A percentile compares a stretch with the other conserved stretches of the same genome.
Conservation (phyloP, 2,888 invertebrate species). For the Nudaria mundana region DNA sequence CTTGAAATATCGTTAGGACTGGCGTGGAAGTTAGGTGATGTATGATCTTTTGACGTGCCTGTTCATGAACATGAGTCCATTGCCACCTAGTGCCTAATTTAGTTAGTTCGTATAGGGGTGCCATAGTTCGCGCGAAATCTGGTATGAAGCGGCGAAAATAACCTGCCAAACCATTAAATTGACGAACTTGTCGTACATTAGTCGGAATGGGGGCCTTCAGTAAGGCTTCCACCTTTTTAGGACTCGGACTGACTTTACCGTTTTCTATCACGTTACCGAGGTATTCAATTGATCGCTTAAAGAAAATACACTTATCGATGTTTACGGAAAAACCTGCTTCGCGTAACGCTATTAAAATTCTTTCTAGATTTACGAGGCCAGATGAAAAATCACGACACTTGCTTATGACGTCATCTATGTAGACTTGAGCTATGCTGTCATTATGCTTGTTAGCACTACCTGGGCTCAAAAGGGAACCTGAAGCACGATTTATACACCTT, state of each 20-base stretch:
- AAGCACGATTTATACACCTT: constrained; percentile 3
- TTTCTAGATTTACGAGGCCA: constrained; percentile 22
- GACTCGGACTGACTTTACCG: constrained; percentile 33
- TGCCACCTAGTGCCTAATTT: neutral
- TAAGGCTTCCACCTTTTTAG: constrained; percentile 32
- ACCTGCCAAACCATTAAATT: constrained; percentile 18
- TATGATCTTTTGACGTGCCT: constrained; percentile 3
- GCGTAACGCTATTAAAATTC: constrained; percentile 22
- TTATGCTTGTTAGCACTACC: constrained; percentile 3
- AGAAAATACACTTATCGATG: neutral
- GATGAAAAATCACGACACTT: constrained; percentile 19
- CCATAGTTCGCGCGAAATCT: constrained; percentile 21
- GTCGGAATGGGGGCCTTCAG: constrained; percentile 29
- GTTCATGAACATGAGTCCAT: constrained; percentile 17
- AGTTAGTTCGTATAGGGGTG: constrained; percentile 22
- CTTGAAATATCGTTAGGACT: constrained; percentile 5
- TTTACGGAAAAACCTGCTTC: constrained; percentile 30
- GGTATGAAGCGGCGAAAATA: constrained; percentile 24
- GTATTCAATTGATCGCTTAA: neutral
- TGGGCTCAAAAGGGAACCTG: neutral
- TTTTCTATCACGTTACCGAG: constrained; percentile 18
- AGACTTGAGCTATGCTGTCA: constrained; percentile 25
- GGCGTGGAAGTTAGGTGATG: constrained; percentile 5
- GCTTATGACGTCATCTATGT: constrained; percentile 35
- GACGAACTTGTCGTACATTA: constrained; percentile 24